These are phyloP conservation scores for Leptopterna dolabrata DNA, from an alignment of 2,888 invertebrate genomes.

Conservation along the genomic window DNA sequence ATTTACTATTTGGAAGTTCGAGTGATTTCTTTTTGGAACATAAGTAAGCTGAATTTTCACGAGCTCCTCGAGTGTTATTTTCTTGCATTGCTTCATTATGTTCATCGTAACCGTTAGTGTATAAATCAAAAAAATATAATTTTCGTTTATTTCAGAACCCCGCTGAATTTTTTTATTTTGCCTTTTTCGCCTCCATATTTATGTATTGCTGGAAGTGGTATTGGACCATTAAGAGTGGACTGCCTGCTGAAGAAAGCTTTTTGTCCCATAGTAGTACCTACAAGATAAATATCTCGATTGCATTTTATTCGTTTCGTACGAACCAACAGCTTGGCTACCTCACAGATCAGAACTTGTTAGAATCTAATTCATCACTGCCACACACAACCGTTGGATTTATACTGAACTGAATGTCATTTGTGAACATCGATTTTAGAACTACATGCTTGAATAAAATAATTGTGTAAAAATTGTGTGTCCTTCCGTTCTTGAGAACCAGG, in stretches of 20 bases:
- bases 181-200: background rate
- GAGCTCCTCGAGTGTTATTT: background rate
- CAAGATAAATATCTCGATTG: background rate
- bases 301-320: background rate
- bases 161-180: background rate
- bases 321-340: background rate
- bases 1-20: background rate
- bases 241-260: background rate
- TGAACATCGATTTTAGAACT: background rate
- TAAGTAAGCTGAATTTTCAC: background rate
- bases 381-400: background rate
- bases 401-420: background rate
- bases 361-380: background rate
- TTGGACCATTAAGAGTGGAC: background rate
- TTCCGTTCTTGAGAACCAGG: background rate
- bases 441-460: background rate
- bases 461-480: background rate
- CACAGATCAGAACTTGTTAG: background rate
- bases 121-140: constrained; percentile 28
- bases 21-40: background rate
- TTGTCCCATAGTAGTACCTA: background rate
- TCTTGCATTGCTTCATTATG: background rate
- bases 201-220: background rate
- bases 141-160: background rate
- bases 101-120: constrained; percentile 12